Percentiles rank a stretch among this genome's conserved stretches.
phyloP scores from a whole-genome alignment of 2,888 invertebrate species.

The Lochmaea capreae region DNA sequence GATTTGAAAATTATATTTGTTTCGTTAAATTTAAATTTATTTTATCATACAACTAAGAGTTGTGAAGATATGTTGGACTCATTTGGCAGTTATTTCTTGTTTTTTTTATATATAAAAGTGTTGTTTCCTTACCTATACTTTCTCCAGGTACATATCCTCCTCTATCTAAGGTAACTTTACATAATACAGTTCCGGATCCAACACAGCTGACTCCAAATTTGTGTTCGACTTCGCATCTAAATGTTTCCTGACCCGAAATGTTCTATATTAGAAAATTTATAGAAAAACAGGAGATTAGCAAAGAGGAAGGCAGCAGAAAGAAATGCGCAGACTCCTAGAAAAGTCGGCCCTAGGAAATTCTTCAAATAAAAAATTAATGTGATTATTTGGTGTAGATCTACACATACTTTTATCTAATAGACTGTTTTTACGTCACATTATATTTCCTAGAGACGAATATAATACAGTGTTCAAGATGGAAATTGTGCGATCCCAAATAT shows the following conservation, averaged over 20 bases:
- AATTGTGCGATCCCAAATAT: constrained; percentile 2
- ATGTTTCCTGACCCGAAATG: constrained; percentile 78
- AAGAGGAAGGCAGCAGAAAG: constrained; percentile 42
- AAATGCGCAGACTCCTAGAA: constrained; percentile 34
- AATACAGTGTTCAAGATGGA: constrained; percentile 3
- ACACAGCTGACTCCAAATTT: constrained; percentile 89
- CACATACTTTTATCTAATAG: too few species aligned
- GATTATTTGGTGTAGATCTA: not conserved
- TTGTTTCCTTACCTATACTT: constrained; percentile 75
- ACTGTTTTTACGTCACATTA: too few species aligned
- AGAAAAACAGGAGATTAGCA: constrained; percentile 45
- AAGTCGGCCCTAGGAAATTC: constrained; percentile 19
- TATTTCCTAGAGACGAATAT: not conserved
- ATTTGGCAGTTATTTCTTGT: too few species aligned
- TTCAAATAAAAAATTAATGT: not conserved
- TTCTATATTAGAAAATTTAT: constrained; percentile 57
- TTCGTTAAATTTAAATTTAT: too few species aligned
- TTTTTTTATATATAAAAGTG: not conserved
- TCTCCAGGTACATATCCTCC: constrained; percentile 97
- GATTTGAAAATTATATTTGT: too few species aligned
- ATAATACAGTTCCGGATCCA: constrained; percentile 87
- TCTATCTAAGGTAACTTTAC: constrained; percentile 87
- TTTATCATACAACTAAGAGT: too few species aligned
- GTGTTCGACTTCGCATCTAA: constrained; percentile 92
- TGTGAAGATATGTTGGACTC: too few species aligned